Conservation (phyloP, 2,797 vertebrate species). For the Macropodus opercularis region DNA sequence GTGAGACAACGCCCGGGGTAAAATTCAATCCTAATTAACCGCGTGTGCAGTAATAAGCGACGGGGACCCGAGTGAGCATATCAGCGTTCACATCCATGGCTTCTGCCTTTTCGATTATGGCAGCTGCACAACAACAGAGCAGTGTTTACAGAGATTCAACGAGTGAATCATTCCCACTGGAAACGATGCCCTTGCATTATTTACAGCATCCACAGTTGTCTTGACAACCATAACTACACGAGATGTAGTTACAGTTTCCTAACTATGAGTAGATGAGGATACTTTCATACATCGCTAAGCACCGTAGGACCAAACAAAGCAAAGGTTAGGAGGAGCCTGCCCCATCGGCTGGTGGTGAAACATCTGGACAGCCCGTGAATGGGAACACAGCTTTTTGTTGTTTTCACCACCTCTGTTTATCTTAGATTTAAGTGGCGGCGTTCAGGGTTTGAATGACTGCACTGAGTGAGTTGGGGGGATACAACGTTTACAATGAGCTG, state of each 20-base stretch:
- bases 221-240: neutral
- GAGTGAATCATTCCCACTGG: neutral
- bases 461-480: slow-evolving; percentile 31
- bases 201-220: neutral
- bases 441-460: slow-evolving; percentile 47
- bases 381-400: slow-evolving; percentile 23
- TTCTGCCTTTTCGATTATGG: neutral
- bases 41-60: neutral
- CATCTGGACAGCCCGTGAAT: slow-evolving; percentile 27
- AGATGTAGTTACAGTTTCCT: neutral
- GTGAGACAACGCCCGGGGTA: neutral
- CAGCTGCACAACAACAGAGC: neutral
- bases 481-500: slow-evolving; percentile 56
- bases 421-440: slow-evolving; percentile 15
- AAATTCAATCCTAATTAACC: neutral
- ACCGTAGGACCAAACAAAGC: slow-evolving; percentile 10
- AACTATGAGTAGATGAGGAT: slow-evolving; percentile 6
- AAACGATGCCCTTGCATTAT: neutral
- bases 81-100: neutral
- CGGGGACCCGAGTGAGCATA: neutral
- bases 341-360: neutral
- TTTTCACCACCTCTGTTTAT: slow-evolving; percentile 19
- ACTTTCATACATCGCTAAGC: slow-evolving; percentile 29
- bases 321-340: neutral
- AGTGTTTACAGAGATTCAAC: neutral